Evolutionary conservation across 2,888 invertebrate genomes (phyloP), one percentile per base, ranked within the genome.

Genomic region (Poecilus cupreus): DNA sequence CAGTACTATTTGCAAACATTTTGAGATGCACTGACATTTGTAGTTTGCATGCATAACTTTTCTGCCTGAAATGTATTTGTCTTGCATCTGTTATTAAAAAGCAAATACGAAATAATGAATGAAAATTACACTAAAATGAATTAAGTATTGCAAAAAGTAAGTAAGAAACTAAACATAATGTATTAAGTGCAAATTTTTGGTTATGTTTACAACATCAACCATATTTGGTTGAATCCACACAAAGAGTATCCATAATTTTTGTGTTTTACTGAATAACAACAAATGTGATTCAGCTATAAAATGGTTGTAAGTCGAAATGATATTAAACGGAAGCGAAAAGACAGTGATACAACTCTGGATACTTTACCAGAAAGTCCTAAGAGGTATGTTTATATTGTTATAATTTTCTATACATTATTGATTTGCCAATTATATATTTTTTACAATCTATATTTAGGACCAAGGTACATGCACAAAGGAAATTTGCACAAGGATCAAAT

Each of bases 391-490:
- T 60, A 26, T 64, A 70, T 18, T 13, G 39, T 78, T 32, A 13
- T 60, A 37, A 68, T 32, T n/a, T 32, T 10, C 37, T 68, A 18
- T 16, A 68, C 18, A 32, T 43, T 51, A 32, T 80, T 82, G 18
- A 54, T 80, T 80, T 43, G 79, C 76, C 70, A 37, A 32, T 82
- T 82, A 22, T 22, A 80, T 79, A 83, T 46, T 70, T 60, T 75
- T 64, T 51, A 46, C 11, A 22, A 75, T 24, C 37, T 72, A 26
- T 57, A 87, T 89, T 49, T 85, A 95, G 95, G 88, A 93, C 94
- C 57, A 95, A 95, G 90, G 94, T 96, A 81, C 95, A 96, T 88
- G 96, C 96, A 54, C 96, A 96, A 89, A 90, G 96, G 83, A 96
- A 96, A 89, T 96, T 96, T 91, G 96, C 96, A 39, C 96, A 96